Conservation (phyloP, 2,113 vertebrate species). For the Galeopterus variegatus region DNA sequence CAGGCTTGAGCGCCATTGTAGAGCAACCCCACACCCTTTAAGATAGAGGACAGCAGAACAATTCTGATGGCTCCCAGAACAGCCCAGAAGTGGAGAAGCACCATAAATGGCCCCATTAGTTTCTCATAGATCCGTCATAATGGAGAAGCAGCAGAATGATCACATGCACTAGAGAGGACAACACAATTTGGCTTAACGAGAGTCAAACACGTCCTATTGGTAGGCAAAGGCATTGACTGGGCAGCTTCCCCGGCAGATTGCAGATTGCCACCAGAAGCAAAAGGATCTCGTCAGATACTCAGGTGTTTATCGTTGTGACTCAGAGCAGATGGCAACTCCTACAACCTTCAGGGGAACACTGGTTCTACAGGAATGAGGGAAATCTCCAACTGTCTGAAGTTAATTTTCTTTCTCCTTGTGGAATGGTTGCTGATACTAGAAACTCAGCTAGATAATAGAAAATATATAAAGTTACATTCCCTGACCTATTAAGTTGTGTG, state of each 20-base stretch:
- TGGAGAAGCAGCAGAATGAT: neutral
- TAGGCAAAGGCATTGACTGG: neutral
- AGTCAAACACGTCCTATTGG: neutral
- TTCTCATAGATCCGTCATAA: neutral
- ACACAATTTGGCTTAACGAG: neutral
- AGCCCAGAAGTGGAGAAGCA: neutral
- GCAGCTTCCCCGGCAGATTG: neutral
- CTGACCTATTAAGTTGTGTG: neutral
- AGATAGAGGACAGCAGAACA: neutral
- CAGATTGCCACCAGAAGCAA: neutral
- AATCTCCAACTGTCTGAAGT: neutral
- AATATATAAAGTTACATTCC: neutral
- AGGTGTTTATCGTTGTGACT: neutral
- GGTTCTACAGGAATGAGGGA: neutral
- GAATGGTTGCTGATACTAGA: neutral
- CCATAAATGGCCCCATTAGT: rapidly evolving
- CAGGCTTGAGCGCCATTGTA: neutral
- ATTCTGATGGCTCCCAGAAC: neutral
- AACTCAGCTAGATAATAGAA: neutral
- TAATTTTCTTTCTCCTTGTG: neutral
- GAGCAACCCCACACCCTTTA: too few species aligned
- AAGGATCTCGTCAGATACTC: neutral
- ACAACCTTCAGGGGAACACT: neutral
- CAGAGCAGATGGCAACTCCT: neutral
- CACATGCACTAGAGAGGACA: neutral